These are phyloP conservation scores for Helarctos malayanus DNA, from an alignment of 2,797 vertebrate genomes.

Conservation along the genomic window DNA sequence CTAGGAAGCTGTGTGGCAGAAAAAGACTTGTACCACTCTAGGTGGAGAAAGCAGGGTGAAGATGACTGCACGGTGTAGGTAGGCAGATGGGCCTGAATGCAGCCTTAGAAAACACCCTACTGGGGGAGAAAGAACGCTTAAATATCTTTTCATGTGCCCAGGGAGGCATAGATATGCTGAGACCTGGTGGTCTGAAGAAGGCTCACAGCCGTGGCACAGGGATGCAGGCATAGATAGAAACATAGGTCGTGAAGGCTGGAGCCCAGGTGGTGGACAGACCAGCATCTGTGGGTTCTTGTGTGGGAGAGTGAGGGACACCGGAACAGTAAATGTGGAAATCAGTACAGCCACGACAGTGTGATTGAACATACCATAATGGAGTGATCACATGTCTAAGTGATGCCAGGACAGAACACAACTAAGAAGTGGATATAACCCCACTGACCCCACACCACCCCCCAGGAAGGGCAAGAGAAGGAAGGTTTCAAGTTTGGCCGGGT, in stretches of 20 bases:
- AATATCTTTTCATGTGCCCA: background rate
- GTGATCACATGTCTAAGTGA: background rate
- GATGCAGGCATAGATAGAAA: background rate
- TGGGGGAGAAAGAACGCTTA: no score
- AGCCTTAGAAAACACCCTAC: accelerated
- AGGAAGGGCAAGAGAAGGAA: background rate
- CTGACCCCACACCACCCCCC: no score
- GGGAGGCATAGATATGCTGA: background rate
- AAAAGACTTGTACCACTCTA: background rate
- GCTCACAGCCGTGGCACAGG: background rate
- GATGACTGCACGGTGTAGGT: no score
- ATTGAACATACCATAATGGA: accelerated
- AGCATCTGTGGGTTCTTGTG: background rate
- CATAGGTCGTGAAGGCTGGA: background rate
- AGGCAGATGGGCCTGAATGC: background rate
- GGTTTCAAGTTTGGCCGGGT: background rate
- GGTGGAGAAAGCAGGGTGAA: background rate
- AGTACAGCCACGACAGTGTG: accelerated
- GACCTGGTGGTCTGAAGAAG: background rate
- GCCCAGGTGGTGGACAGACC: background rate
- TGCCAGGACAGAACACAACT: background rate
- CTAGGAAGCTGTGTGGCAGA: background rate
- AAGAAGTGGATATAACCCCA: accelerated
- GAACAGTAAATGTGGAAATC: accelerated
- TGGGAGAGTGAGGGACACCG: background rate